Evolutionary conservation across 1,140 invertebrate genomes (phyloP), one percentile per base, ranked within the genome.

Genomic region (Drosophila chauvacae): DNA sequence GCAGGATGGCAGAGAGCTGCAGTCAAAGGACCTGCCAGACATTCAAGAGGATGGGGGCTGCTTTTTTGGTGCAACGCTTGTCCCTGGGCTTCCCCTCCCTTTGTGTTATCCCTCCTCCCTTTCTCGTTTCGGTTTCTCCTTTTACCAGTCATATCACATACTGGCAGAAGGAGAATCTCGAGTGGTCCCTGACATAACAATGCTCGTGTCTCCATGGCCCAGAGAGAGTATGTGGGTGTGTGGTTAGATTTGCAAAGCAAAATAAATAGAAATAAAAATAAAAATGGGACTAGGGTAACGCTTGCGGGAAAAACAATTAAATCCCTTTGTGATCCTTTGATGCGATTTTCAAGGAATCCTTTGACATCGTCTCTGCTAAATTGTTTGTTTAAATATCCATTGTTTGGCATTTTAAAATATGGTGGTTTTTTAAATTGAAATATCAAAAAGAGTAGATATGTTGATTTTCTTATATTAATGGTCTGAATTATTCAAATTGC

Each of bases 121-220:
- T 10, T 48, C 10, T 13, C 48, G 16, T 14, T 33, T 42, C 20
- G 35, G 13, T 30, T 20, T 59, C 28, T 35, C 45, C 28, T 60
- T 72, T 72, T 59, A 28, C 37, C 53, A 72, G 66, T 42, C 66
- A 59, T 72, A 72, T 72, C 69, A 48, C 51, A 72, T 71, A 18
- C 35, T n/a, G 30, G 63, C 57, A 45, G 20, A 18, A 47, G 33
- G n/a, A 45, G 41, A 16, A 35, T 18, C 57, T 71, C n/a, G n/a
- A 72, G 66, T 60, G 69, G 20, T 66, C 14, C 56, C 66, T 60
- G 45, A 72, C 66, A 72, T 51, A 72, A 72, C 69, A 72, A 60
- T 72, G 66, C 66, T 72, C 66, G 30, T 50, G 66, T 72, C 69
- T 60, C 58, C 53, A 23, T 44, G 47, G 18, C n/a, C 26, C 51